Evolutionary conservation across 2,888 invertebrate genomes (phyloP).

Genomic region (Campopleginae sp.): DNA sequence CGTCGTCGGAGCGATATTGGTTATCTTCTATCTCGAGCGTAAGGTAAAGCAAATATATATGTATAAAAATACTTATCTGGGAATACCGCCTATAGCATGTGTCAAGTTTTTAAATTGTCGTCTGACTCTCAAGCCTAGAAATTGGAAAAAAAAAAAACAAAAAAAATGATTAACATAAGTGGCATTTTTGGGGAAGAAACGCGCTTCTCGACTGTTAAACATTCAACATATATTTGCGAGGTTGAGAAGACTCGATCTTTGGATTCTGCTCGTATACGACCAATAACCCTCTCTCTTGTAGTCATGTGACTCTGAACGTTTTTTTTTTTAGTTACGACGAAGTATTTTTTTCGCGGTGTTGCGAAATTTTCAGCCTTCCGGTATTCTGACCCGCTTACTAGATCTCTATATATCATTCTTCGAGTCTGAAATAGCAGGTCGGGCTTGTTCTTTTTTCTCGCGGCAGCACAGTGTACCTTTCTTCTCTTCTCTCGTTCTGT

Average conservation of each 20-base stretch:
- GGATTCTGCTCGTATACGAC: slow-evolving; percentile 35
- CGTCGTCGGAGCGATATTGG: slow-evolving; percentile 47
- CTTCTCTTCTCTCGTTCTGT: slow-evolving; percentile 1
- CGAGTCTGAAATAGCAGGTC: slow-evolving; percentile 37
- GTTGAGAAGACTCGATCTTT: slow-evolving; percentile 32
- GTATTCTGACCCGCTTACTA: slow-evolving; percentile 7
- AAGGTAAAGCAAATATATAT: slow-evolving; percentile 8
- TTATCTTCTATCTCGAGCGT: slow-evolving; percentile 56
- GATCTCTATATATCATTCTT: neutral
- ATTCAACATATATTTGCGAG: neutral
- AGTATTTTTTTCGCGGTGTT: slow-evolving; percentile 50
- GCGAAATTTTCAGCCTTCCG: slow-evolving; percentile 43
- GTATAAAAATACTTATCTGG: neutral
- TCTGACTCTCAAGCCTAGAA: slow-evolving; percentile 22
- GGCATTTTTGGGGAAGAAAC: slow-evolving; percentile 36
- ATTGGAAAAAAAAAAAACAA: slow-evolving; percentile 22
- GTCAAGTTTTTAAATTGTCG: slow-evolving; percentile 33
- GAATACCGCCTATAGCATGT: neutral
- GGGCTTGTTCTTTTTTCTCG: slow-evolving; percentile 37
- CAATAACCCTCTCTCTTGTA: slow-evolving; percentile 13
- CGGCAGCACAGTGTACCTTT: slow-evolving; percentile 9
- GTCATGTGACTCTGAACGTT: slow-evolving; percentile 32
- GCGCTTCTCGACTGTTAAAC: slow-evolving; percentile 47
- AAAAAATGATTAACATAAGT: slow-evolving; percentile 41
- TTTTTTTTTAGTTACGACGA: slow-evolving; percentile 27